Base-by-base conservation (phyloP, 2,113 vertebrate genomes). In the Megalops atlanticus region DNA sequence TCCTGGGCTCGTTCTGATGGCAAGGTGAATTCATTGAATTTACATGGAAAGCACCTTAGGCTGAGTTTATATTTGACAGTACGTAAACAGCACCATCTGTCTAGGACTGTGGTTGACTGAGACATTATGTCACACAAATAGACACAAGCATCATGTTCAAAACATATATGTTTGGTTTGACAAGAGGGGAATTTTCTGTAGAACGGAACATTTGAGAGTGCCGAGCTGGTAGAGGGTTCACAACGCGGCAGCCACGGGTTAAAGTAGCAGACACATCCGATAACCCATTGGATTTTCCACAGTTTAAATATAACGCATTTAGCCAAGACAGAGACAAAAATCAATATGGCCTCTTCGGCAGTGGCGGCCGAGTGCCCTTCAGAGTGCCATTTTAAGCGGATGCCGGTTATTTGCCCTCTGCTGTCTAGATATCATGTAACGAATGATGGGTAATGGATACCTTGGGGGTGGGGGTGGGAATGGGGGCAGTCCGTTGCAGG, bases 381-480 rank as follows among this genome's bases (percentile, higher is more conserved):
- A 82, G 58, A 71, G 72, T 74, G 21, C 18, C 52, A 33, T 35
- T 35, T 52, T 47, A 18, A n/a, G 40, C 68, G 58, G 82, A 81
- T 77, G 79, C 21, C 18, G 39, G 58, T 43, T 38, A 69, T 79
- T 79, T 40, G 38, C 54, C 77, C 40, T 81, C 64, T 79, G 36
- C 27, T 76, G 79, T 73, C 6, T 21, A n/a, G 80, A 74, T 85
- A 84, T 85, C 82, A 71, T 43, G 73, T 88, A 77, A 85, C 80
- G 49, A 68, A 39, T 75, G 14, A 52, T 74, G 45, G 38, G 80
- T 84, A 85, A 88, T 81, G 73, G 85, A 82, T 86, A 84, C 76
- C 64, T 52, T 72, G 27, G 58, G 52, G 49, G 24, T 64, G 68
- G 49, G 69, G 12, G 52, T 49, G 21, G 71, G 68, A 39, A 0